Evolutionary conservation across 2,888 invertebrate genomes (phyloP).

Genomic region (Caenorhabditis doughertyi): DNA sequence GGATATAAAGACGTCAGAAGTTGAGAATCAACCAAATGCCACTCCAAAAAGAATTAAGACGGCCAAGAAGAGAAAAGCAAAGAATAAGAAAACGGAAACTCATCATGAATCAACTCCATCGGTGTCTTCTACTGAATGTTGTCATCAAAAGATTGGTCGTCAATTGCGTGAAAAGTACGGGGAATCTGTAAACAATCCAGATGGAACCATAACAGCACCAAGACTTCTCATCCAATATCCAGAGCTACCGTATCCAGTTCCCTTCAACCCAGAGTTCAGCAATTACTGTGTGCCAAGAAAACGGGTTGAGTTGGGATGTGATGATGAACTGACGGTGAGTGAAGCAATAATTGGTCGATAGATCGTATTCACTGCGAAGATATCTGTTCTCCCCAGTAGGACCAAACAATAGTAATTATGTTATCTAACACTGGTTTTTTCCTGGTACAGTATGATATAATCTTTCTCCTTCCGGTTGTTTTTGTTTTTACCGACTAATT

Average conservation of each 20-base stretch:
- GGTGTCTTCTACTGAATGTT: too few relatives aligned
- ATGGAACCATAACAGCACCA: slow-evolving; percentile 7
- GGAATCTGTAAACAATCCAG: not conserved
- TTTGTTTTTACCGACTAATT: too few relatives aligned
- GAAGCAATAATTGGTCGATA: too few relatives aligned
- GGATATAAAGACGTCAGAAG: not conserved
- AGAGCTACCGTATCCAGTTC: slow-evolving; percentile 27
- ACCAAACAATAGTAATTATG: too few relatives aligned
- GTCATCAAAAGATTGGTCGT: not conserved
- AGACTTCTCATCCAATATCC: slow-evolving; percentile 35
- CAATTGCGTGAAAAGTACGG: slow-evolving; percentile 17
- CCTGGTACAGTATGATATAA: too few relatives aligned
- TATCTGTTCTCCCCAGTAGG: too few relatives aligned
- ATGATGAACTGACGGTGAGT: slow-evolving; percentile 29
- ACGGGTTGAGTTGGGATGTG: slow-evolving; percentile 17
- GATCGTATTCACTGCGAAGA: too few relatives aligned
- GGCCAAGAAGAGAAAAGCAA: not conserved
- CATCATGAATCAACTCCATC: too few relatives aligned
- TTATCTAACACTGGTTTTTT: too few relatives aligned
- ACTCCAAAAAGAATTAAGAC: not conserved
- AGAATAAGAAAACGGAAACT: not conserved
- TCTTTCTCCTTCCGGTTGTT: too few relatives aligned
- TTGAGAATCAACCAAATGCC: not conserved
- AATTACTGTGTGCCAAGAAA: slow-evolving; percentile 26
- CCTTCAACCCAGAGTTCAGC: slow-evolving; percentile 13